A percentile compares a stretch with the other conserved stretches of the same genome.
These are phyloP conservation scores for Taphrorychus bicolor DNA, from an alignment of 2,888 invertebrate genomes.

Conservation along the genomic window DNA sequence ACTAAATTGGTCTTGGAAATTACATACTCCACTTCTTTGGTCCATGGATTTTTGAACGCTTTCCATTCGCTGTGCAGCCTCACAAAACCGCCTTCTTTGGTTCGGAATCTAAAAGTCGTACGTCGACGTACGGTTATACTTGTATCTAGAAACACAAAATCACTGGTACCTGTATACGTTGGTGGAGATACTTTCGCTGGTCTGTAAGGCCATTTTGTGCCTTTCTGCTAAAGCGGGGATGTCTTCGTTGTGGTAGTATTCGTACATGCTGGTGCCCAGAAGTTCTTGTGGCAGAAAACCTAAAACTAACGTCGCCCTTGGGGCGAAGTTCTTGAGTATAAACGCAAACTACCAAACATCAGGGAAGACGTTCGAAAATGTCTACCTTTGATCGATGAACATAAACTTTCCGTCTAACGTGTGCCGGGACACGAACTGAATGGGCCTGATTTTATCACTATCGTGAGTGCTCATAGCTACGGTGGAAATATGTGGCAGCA, in stretches of 20 bases:
- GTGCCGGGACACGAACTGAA: conserved; percentile 85
- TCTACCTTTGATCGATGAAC: conserved; percentile 88
- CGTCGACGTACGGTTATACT: not conserved
- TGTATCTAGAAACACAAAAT: not conserved
- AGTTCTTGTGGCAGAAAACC: conserved; percentile 94
- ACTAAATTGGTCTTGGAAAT: conserved; percentile 86
- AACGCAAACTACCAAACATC: not conserved
- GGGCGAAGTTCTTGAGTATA: conserved; percentile 42
- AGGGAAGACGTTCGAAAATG: no score
- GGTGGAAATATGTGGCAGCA: conserved; percentile 68
- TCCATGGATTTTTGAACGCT: conserved; percentile 94
- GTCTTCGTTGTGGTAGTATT: conserved; percentile 87
- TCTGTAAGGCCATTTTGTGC: conserved; percentile 80
- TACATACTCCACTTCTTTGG: conserved; percentile 90
- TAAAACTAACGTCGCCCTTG: conserved; percentile 84
- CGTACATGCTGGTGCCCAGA: conserved; percentile 90
- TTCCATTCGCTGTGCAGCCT: conserved; percentile 85
- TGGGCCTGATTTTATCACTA: conserved; percentile 65
- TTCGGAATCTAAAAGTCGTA: conserved; percentile 81
- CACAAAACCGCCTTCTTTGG: conserved; percentile 77
- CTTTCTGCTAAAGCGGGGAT: conserved; percentile 80
- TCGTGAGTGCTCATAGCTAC: conserved; percentile 55
- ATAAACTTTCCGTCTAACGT: conserved; percentile 91
- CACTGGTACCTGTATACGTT: conserved; percentile 69
- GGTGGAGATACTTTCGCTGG: conserved; percentile 69